Evolutionary conservation across 2,113 vertebrate genomes (phyloP), one percentile per base, ranked within the genome.

Genomic region (Lepus europaeus): DNA sequence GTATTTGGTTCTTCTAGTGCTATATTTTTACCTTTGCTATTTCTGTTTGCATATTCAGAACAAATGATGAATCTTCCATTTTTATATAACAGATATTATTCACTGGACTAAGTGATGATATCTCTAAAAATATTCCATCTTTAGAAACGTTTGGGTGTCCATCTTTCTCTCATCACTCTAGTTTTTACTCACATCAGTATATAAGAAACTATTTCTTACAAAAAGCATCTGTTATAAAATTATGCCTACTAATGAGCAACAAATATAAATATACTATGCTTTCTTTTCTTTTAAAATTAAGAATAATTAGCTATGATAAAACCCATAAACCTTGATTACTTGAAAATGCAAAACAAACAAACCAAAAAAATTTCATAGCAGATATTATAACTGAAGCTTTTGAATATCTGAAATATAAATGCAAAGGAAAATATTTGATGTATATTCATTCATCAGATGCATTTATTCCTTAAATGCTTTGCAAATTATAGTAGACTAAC

Each of bases 41-140:
- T 95, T 61, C 39, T 90, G 70, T 93, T 95, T 93, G 64, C 95
- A 53, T 94, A 96, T 95, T 92, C 70, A 95, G 83, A 87, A 82
- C 8, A 70, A 96, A 85, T 73, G 53, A 81, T 85, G 63, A 81
- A 87, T 80, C 84, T 93, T 95, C 78, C 53, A 25, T 79, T 93
- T 89, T 93, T 83, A 36, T 74, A 27, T n/a, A 84, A 29, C 27
- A 82, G 70, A 22, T 45, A 90, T 93, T 79, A 64, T 89, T 96
- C 64, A 69, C 23, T 84, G 69, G 45, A 27, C 70, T 86, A 51
- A 82, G 29, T 27, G 51, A 85, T 86, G 74, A 78, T 82, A 23
- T 91, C 11, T 79, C 51, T 80, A 84, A 81, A 92, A 68, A 72
- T 89, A 92, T 63, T 79, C 56, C 20, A 80, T 88, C 74, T 90